A percentile compares a stretch with the other conserved stretches of the same genome.
Conservation (phyloP, 2,888 invertebrate genomes). For the Tineola bisselliella region DNA sequence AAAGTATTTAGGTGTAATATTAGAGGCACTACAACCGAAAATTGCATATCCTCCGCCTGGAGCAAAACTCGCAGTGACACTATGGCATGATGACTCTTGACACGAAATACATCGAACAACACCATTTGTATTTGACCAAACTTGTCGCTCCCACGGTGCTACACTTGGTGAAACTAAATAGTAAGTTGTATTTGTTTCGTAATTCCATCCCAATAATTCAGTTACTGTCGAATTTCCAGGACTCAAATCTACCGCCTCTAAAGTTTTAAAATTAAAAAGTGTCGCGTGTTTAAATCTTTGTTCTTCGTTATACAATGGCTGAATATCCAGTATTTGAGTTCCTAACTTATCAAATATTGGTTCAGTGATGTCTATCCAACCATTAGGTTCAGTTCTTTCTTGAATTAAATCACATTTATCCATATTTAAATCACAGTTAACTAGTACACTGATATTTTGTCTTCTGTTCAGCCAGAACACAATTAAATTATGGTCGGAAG, state of each 20-base stretch:
- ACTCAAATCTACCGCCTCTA: conserved; percentile 53
- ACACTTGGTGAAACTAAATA: conserved; percentile 73
- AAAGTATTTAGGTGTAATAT: conserved; percentile 41
- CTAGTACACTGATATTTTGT: conserved; percentile 75
- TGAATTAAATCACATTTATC: conserved; percentile 49
- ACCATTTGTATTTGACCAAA: conserved; percentile 66
- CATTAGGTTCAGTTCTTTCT: conserved; percentile 65
- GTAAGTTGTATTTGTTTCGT: conserved; percentile 67
- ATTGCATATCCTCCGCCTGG: conserved; percentile 41
- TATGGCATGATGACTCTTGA: conserved; percentile 75
- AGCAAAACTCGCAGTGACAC: conserved; percentile 65
- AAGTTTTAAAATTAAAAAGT: conserved; percentile 36
- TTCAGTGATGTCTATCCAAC: conserved; percentile 74
- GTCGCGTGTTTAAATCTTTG: conserved; percentile 57
- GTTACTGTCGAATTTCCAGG: conserved; percentile 70
- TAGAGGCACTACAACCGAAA: conserved; percentile 42
- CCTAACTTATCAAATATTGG: conserved; percentile 64
- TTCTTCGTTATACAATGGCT: conserved; percentile 35
- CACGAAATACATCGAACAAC: conserved; percentile 72
- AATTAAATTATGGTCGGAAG: conserved; percentile 70
- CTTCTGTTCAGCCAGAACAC: conserved; percentile 87
- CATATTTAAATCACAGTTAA: conserved; percentile 62
- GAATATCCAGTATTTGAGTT: conserved; percentile 50
- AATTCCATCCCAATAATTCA: conserved; percentile 71
- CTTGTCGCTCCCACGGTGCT: conserved; percentile 75